Conservation (phyloP, 1,140 invertebrate species). For the Diachasmimorpha longicaudata region DNA sequence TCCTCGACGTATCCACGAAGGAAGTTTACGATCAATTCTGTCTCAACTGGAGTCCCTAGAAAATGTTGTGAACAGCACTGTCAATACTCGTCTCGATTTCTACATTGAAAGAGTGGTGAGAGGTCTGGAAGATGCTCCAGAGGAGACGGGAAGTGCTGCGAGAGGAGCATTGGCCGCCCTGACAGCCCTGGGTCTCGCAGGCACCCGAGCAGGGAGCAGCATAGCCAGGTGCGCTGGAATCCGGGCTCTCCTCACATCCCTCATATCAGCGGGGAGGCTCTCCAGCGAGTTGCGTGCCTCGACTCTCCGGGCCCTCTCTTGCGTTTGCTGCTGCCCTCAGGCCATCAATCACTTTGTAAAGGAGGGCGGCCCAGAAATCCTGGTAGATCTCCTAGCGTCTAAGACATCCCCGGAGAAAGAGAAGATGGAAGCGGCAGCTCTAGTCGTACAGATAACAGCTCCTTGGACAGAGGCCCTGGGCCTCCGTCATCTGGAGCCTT, state of each 20-base stretch:
- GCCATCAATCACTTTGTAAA: conserved; percentile 70
- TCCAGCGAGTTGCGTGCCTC: conserved; percentile 64
- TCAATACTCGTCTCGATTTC: conserved; percentile 53
- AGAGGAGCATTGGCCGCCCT: conserved; percentile 59
- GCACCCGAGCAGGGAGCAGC: conserved; percentile 68
- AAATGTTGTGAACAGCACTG: conserved; percentile 39
- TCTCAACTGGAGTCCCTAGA: conserved; percentile 47
- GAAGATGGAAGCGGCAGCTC: conserved; percentile 70
- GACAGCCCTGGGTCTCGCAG: conserved; percentile 62
- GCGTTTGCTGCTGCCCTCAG: conserved; percentile 70
- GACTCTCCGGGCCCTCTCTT: conserved; percentile 69
- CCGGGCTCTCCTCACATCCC: conserved; percentile 62
- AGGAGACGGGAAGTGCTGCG: conserved; percentile 42
- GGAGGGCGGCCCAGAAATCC: conserved; percentile 69
- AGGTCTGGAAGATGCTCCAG: conserved; percentile 49
- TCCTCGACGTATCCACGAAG: conserved; percentile 48
- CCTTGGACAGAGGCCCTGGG: conserved; percentile 68
- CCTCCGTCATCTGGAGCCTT: conserved; percentile 44
- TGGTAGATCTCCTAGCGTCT: conserved; percentile 66
- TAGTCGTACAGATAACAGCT: conserved; percentile 76
- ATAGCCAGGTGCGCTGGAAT: conserved; percentile 70
- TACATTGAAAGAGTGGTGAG: conserved; percentile 56
- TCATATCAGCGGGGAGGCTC: conserved; percentile 46
- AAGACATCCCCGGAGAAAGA: conserved; percentile 59
- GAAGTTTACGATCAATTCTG: conserved; percentile 38